Base-by-base conservation (phyloP, 2,888 invertebrate species). In the Pyrochroa serraticornis region DNA sequence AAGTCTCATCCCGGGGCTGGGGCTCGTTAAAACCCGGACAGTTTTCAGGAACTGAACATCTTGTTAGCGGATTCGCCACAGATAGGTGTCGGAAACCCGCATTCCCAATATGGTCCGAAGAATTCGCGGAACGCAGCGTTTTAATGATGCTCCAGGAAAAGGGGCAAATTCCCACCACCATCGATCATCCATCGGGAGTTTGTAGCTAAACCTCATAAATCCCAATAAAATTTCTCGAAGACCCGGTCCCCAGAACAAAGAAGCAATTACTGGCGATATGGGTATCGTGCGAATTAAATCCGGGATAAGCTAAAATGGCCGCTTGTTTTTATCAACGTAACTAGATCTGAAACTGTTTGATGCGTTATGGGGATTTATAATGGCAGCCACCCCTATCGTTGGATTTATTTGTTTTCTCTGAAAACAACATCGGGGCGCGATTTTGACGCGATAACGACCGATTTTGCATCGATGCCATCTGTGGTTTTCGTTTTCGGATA, bases 321-420 rank as follows among this genome's bases (percentile, higher is more conserved):
- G 48, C 51, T 60, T 58, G 58, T 58, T 64, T 64, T 64, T 66
- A 66, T 66, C 65, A 54, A 13, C 33, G 32, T 32, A 62, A 50
- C 58, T 58, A 12, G 50, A 59, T 41, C 55, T 58, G 52, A 59
- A 58, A 61, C 53, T 63, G 64, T 62, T 58, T 64, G 63, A 59
- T 54, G 58, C 45, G 46, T 33, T 63, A 64, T 62, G 50, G 60
- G 49, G 46, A 35, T 45, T 43, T 43, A 48, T 38, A 53, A 58
- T 51, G 43, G 48, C 55, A 59, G 49, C 66, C 63, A 68, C 69
- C 71, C 71, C 67, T 67, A 68, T 69, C 65, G 53, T 69, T 72
- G 73, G 68, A 71, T 73, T 74, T 73, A 73, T 73, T 22, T 22
- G 22, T 22, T 22, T 22, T 22, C 3, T 22, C 22, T 5, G 22